phyloP scores from a whole-genome alignment of 2,797 vertebrate genomes.

The Hybognathus amarus region DNA sequence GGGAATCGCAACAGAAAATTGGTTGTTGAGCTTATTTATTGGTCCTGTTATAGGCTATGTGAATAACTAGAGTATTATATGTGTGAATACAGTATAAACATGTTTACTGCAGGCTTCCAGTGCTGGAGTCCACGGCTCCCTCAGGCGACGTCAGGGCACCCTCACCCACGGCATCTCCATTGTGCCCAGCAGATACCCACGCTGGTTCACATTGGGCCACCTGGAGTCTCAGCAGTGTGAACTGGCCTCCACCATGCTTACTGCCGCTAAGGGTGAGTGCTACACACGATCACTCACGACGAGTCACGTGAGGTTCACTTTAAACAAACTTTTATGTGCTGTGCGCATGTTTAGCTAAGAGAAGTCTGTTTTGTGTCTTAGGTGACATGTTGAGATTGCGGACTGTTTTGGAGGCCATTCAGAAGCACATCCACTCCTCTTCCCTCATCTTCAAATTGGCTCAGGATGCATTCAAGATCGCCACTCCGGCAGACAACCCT shows the following conservation, averaged over 20 bases:
- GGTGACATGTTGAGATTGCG: conserved; percentile 94
- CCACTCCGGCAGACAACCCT: conserved; percentile 90
- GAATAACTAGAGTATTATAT: background rate
- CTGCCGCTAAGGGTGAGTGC: conserved; percentile 87
- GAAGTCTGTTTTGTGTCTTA: conserved; percentile 62
- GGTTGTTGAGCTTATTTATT: background rate
- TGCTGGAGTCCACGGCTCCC: conserved; percentile 90
- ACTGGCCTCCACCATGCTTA: conserved; percentile 98
- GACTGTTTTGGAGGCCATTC: conserved; percentile 95
- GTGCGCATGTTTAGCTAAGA: conserved; percentile 1
- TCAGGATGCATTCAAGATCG: conserved; percentile 98
- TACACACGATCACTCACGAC: conserved; percentile 59
- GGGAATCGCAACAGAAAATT: background rate
- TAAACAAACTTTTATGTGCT: conserved; percentile 21
- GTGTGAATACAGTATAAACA: background rate
- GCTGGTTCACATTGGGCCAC: conserved; percentile 98
- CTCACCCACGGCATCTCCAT: conserved; percentile 95
- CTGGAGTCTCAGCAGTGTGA: conserved; percentile 99
- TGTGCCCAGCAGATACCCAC: conserved; percentile 93
- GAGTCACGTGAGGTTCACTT: background rate
- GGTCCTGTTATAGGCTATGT: background rate
- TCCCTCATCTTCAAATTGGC: conserved; percentile 98
- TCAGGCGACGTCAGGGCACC: conserved; percentile 88
- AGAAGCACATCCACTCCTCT: conserved; percentile 98
- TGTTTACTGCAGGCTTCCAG: conserved; percentile 81